phyloP scores from a whole-genome alignment of 2,797 vertebrate species.

The Loriculus beryllinus region DNA sequence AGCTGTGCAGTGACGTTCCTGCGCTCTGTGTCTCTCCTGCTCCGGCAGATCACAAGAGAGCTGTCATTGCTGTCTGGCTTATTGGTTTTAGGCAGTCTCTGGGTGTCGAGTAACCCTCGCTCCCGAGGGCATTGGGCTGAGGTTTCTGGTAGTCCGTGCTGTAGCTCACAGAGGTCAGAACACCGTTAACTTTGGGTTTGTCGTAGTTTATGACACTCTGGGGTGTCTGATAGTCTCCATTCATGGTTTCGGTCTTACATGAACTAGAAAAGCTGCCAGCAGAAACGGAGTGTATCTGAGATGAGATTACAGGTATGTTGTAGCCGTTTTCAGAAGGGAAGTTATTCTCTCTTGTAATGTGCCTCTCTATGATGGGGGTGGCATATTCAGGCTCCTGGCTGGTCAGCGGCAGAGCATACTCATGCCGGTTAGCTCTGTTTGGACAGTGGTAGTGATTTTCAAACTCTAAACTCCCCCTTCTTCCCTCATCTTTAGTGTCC shows the following conservation, averaged over 20 bases:
- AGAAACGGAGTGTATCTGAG: conserved; percentile 75
- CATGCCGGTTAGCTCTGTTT: conserved; percentile 68
- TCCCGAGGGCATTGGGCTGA: conserved; percentile 14
- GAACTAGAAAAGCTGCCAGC: conserved; percentile 45
- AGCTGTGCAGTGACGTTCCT: conserved; percentile 18
- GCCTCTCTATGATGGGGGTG: conserved; percentile 85
- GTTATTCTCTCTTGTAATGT: conserved; percentile 67
- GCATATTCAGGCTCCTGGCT: conserved; percentile 84
- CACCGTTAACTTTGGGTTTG: conserved; percentile 72
- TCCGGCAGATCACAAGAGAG: conserved; percentile 64
- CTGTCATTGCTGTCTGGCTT: conserved; percentile 71
- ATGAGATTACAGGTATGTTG: conserved; percentile 72
- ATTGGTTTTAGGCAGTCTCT: conserved; percentile 77
- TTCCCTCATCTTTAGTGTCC: conserved; percentile 75
- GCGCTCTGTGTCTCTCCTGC: background rate
- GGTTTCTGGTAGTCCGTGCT: conserved; percentile 72
- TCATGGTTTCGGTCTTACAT: conserved; percentile 29
- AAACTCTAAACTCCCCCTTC: conserved; percentile 13
- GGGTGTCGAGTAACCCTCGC: conserved; percentile 77
- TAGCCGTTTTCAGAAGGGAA: conserved; percentile 76
- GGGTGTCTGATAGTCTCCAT: conserved; percentile 75
- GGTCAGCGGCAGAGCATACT: conserved; percentile 84
- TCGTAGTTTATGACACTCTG: conserved; percentile 78
- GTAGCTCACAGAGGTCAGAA: conserved; percentile 10
- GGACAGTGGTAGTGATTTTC: conserved; percentile 80